Evolutionary conservation across 2,888 invertebrate species (phyloP), one percentile per base, ranked within the genome.

Genomic region (Drosophila anomalata): DNA sequence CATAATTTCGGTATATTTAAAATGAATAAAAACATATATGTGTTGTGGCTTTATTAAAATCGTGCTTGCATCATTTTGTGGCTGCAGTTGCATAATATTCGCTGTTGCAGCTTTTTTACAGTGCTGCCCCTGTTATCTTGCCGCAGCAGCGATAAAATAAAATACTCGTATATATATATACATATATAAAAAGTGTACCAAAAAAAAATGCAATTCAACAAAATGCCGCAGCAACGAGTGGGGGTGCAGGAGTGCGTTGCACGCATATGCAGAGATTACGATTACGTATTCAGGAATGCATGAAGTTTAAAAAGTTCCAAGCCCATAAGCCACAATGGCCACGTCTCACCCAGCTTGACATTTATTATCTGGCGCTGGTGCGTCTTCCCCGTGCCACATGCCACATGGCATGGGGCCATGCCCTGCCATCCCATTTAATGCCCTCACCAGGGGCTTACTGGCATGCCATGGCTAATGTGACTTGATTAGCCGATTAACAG

Each of bases 251-350:
- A 63, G 62, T 72, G 55, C 50, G 55, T 71, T 44, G 50, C 56
- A 54, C 54, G 69, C 75, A 80, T 83, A 77, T 84, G 87, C 72
- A 55, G 61, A 75, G 81, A 78, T 76, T 78, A 84, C 68, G 60
- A 74, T 81, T 76, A 80, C 62, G 67, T 76, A 76, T 85, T 70
- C 82, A 79, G 83, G 75, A 84, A 80, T 84, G 78, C 78, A 84
- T 69, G 67, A 73, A 81, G 77, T 73, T 83, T 77, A 63, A 72
- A 86, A 86, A 83, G 70, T 79, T 79, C 63, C 78, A 86, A 76
- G 78, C 84, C 73, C 81, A 79, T 86, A 83, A 80, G 87, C 84
- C 84, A 77, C 88, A 88, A 75, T 83, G 85, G 73, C 87, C 84
- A 88, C 84, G 87, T 85, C 84, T 88, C 85, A 72, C 61, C 75